Evolutionary conservation across 2,888 invertebrate species (phyloP), one percentile per base, ranked within the genome.

Genomic region (Leptura quadrifasciata): DNA sequence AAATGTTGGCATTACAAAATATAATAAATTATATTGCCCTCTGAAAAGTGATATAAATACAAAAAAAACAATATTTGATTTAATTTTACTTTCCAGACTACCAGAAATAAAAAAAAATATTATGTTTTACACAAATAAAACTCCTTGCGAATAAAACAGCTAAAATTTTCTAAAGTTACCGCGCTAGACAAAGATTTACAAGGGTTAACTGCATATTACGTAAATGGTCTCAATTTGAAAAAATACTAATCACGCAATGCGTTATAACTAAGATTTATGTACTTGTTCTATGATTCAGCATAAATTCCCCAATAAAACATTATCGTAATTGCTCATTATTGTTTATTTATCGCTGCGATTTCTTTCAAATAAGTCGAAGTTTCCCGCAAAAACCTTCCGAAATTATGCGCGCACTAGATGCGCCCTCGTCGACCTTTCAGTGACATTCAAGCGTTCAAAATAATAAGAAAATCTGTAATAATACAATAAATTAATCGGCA

Each of bases 391-490:
- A 21, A n/a, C 10, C 8, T 1, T 24, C 39, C 3, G 31, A 8
- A 12, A 0, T 17, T 24, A 18, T 63, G 27, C 68, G 60, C 20
- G 57, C 21, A 20, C 58, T 2, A 60, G 61, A 55, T 73, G 79
- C 79, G 77, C 79, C 54, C 18, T 58, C 24, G 60, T 61, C 79
- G 81, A 80, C 81, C 81, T 81, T 72, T 69, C 35, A 15, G 17
- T 79, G 81, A 79, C 81, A 81, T 81, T 81, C 79, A 71, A 52
- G 6, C 71, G 61, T 76, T 81, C 75, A 78, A 80, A 81, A 81
- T 78, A 81, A 65, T 57, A 67, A 65, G 74, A 73, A 72, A 71
- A 74, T 52, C 55, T 60, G 18, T 15, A 47, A 47, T 24, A n/a
- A 47, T 52, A 17, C 39, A 18, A 39, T 15, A 63, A 63, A 63